These are phyloP conservation scores for Drosophila pallidifrons DNA, from an alignment of 1,140 invertebrate genomes.

Conservation along the genomic window DNA sequence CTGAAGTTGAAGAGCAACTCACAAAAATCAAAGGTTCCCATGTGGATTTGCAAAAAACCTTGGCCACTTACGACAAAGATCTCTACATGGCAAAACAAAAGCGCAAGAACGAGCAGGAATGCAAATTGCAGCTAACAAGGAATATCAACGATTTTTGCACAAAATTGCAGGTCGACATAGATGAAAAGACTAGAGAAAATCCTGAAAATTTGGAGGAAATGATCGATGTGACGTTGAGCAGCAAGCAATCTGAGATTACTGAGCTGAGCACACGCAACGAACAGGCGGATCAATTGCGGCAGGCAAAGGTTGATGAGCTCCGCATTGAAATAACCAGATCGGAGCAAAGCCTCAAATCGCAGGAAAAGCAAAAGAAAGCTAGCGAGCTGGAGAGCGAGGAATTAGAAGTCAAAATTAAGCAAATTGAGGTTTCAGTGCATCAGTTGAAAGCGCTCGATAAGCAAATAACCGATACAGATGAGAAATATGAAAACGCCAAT, in stretches of 20 bases:
- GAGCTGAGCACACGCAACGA: conserved; percentile 64
- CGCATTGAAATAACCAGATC: conserved; percentile 84
- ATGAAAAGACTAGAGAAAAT: conserved; percentile 33
- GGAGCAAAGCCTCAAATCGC: conserved; percentile 85
- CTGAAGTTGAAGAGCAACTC: conserved; percentile 80
- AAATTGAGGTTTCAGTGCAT: conserved; percentile 66
- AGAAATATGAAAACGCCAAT: conserved; percentile 54
- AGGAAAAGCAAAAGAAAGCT: conserved; percentile 69
- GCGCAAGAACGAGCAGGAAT: conserved; percentile 62
- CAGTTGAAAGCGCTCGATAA: conserved; percentile 66
- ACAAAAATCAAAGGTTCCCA: conserved; percentile 85
- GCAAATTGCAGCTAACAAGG: conserved; percentile 55
- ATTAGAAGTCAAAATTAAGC: conserved; percentile 58
- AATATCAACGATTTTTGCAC: conserved; percentile 68
- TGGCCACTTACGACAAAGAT: conserved; percentile 73
- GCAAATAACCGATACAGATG: conserved; percentile 59
- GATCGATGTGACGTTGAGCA: conserved; percentile 53
- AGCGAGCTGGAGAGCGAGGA: conserved; percentile 55
- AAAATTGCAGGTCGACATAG: conserved; percentile 57
- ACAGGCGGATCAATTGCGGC: conserved; percentile 84
- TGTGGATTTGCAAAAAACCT: conserved; percentile 85
- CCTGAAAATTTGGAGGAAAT: conserved; percentile 31
- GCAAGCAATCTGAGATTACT: conserved; percentile 70
- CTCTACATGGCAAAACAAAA: conserved; percentile 61
- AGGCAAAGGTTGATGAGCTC: conserved; percentile 85